Percentiles rank a stretch among this genome's conserved stretches.
These are phyloP conservation scores for Ophonus ardosiacus DNA, from an alignment of 2,888 invertebrate genomes.

Conservation along the genomic window DNA sequence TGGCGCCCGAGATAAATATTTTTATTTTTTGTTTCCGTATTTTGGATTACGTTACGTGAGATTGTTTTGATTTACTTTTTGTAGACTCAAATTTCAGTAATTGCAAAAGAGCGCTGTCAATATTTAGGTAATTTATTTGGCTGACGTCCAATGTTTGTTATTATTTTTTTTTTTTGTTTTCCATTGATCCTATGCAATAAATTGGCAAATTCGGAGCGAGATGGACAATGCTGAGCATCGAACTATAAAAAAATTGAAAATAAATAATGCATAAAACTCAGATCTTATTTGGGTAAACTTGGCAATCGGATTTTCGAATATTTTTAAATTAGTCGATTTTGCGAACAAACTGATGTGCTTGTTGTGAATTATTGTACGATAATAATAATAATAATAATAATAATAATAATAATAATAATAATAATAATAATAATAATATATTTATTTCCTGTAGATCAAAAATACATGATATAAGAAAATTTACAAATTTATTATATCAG, in stretches of 20 bases:
- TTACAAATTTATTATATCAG: no score
- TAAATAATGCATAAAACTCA: no score
- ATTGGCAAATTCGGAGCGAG: neutral
- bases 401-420: no score
- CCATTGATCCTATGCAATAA: neutral
- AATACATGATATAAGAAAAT: no score
- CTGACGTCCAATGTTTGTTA: neutral
- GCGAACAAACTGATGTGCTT: no score
- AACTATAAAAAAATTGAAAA: neutral
- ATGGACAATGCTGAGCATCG: neutral
- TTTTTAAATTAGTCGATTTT: no score
- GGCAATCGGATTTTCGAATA: no score
- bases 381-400: no score
- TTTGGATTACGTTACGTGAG: neutral
- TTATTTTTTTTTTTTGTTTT: neutral
- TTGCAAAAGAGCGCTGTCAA: neutral
- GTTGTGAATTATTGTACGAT: no score
- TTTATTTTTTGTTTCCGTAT: neutral
- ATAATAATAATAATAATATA: no score
- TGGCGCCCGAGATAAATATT: neutral
- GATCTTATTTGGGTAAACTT: no score
- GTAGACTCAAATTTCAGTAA: slow-evolving; percentile 2
- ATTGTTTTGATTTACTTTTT: slow-evolving; percentile 2
- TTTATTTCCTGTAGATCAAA: no score
- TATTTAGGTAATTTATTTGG: slow-evolving; percentile 25